These are phyloP conservation scores for Myotis lucifugus DNA, from an alignment of 2,113 vertebrate species.

Conservation along the genomic window DNA sequence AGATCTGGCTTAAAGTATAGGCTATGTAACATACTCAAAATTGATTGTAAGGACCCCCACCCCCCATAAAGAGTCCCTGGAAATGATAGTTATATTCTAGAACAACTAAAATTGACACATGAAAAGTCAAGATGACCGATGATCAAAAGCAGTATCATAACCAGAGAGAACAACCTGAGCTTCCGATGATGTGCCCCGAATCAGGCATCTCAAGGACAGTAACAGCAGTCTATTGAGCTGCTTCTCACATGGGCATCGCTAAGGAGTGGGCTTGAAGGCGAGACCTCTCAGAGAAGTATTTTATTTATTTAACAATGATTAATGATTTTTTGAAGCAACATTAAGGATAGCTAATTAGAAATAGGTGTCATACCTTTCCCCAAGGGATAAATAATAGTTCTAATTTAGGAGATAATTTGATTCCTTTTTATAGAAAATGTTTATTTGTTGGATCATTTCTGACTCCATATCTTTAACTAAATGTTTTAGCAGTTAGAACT, in stretches of 20 bases:
- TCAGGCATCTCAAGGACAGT: not conserved
- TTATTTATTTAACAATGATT: not conserved
- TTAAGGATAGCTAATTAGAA: not conserved
- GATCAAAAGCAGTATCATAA: not conserved
- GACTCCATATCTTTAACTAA: not conserved
- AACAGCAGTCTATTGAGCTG: not conserved
- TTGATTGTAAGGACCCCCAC: not conserved
- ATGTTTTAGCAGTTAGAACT: not conserved
- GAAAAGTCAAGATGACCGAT: not conserved
- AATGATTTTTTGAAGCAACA: not conserved
- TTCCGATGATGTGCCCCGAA: not conserved
- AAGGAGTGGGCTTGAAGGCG: not conserved
- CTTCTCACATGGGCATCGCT: not conserved
- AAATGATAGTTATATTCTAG: not conserved
- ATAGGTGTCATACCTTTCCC: not conserved
- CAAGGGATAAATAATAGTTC: not conserved
- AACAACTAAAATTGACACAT: not conserved
- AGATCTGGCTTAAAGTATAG: constrained; percentile 15
- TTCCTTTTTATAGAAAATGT: not conserved
- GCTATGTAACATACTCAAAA: not conserved
- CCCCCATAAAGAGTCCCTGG: not conserved
- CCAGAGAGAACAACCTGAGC: not conserved
- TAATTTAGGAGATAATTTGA: not conserved
- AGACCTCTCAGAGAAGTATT: not conserved
- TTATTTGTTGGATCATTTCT: not conserved